A percentile compares a stretch with the other conserved stretches of the same genome.
These are phyloP conservation scores for Cryptoleucopteryx plumbea DNA, from an alignment of 2,113 vertebrate species.

Conservation along the genomic window DNA sequence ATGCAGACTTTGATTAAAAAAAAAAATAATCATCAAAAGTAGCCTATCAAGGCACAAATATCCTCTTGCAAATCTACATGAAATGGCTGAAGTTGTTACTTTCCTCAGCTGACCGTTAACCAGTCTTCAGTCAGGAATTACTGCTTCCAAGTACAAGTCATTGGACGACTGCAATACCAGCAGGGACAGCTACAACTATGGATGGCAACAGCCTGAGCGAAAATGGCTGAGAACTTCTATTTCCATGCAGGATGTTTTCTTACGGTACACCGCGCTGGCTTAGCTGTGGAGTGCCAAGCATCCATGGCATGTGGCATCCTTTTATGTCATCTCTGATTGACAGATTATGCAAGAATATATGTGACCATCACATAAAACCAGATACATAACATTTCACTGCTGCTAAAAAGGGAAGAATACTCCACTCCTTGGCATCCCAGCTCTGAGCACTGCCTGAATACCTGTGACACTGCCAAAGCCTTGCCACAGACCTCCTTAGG, in stretches of 20 bases:
- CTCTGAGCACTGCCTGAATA: background rate
- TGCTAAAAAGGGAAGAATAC: background rate
- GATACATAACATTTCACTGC: background rate
- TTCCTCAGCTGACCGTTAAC: background rate
- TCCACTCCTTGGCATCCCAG: background rate
- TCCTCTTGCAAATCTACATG: background rate
- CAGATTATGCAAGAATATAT: background rate
- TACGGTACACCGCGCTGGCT: accelerated
- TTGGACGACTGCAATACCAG: background rate
- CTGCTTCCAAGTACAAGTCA: background rate
- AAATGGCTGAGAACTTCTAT: background rate
- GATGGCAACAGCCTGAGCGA: background rate
- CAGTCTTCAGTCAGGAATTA: background rate
- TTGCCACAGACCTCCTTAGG: background rate
- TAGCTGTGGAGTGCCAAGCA: background rate
- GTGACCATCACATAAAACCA: background rate
- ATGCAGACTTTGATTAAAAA: background rate
- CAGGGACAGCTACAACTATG: background rate
- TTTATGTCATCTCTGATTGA: background rate
- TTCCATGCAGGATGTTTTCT: background rate
- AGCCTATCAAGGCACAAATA: background rate
- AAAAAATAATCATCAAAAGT: background rate
- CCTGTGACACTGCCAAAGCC: background rate
- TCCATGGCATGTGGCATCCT: accelerated
- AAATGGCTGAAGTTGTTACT: background rate